Evolutionary conservation across 64 coral and sea anemone genomes (phyloP), one percentile per base, ranked within the genome.

Genomic region (Porites australiensis): DNA sequence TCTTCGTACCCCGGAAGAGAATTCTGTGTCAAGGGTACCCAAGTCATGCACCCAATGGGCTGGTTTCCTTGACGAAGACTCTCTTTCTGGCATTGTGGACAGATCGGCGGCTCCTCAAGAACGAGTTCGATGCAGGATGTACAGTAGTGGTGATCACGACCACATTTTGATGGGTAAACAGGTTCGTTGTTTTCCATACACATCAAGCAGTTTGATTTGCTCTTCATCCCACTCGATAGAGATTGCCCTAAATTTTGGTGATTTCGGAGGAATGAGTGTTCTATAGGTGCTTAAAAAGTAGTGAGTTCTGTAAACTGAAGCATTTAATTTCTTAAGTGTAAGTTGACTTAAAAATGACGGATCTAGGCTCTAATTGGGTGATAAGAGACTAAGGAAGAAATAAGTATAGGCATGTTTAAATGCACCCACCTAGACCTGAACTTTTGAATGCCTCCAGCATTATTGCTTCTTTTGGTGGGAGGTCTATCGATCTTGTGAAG

Each of bases 1-100:
- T 47, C 27, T 48, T 50, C 58, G 79, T 82, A 10, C 6, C 58
- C 79, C 27, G 58, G 60, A 16, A 82, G 79, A 64, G 79, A 63
- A 22, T 16, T 22, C 3, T 18, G 15, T 47, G 59, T 2, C 15
- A 64, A 59, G 12, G 27, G 21, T 44, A 58, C 48, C 60, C 44
- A 82, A 13, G 4, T 82, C 60, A 82, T 65, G 37, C 65, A 60
- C 15, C 79, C 79, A 49, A 37, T 6, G 14, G 79, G 79, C 44
- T 82, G 79, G 18, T 65, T 82, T 45, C 79, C 79, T 47, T 7
- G 58, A 20, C 4, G 13, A 73, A 11, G 70, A 73, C 13, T 13
- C 4, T 22, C 5, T 13, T 73, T 44, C 23, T 3, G 9, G 8
- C 9, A 46, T 12, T 5, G 13, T 9, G 13, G 70, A 15, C 70